Base-by-base conservation (phyloP, 2,888 invertebrate genomes). In the Taphrorychus bicolor region DNA sequence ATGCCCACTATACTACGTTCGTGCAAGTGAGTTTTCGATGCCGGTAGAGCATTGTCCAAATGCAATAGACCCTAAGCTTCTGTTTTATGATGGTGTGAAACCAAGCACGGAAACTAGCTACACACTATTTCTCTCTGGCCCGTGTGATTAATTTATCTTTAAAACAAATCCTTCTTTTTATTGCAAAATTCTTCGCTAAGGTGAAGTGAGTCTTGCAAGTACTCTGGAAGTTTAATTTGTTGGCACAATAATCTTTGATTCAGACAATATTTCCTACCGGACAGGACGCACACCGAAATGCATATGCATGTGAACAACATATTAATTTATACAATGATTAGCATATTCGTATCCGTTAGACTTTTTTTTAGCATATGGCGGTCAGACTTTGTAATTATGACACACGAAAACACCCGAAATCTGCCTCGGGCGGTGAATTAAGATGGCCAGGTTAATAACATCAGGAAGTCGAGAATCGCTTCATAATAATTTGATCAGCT, bases 291-390 rank as follows among this genome's bases (percentile, higher is more conserved):
- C 72, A 71, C 73, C 72, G 74, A 81, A 70, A 83, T 82, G 81
- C 82, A 82, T 83, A 83, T 83, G 82, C 82, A 83, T 83, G 82
- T 82, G 78, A 81, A 80, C 82, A 81, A 82, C 82, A 81, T 82
- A 82, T 83, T 82, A 83, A 83, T 83, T 83, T 83, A 82, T 82
- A 81, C 82, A 76, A 78, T 81, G 80, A 83, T 83, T 82, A 82
- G 82, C 83, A 83, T 83, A 82, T 82, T 79, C 81, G 82, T 83
- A 83, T 83, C 83, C 83, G 83, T 82, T 82, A 82, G 82, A 80
- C 79, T 81, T 81, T 81, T n/a, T 82, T 82, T 76, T 78, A 80
- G 79, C 82, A 82, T 82, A 82, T 82, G 82, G 79, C 80, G 77
- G 79, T 76, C 77, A 76, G 76, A 78, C 77, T 74, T 77, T 78